Percentiles rank a stretch among this genome's conserved stretches.
Evolutionary conservation across 2,113 vertebrate species (phyloP).

Genomic region (Polyodon spathula): DNA sequence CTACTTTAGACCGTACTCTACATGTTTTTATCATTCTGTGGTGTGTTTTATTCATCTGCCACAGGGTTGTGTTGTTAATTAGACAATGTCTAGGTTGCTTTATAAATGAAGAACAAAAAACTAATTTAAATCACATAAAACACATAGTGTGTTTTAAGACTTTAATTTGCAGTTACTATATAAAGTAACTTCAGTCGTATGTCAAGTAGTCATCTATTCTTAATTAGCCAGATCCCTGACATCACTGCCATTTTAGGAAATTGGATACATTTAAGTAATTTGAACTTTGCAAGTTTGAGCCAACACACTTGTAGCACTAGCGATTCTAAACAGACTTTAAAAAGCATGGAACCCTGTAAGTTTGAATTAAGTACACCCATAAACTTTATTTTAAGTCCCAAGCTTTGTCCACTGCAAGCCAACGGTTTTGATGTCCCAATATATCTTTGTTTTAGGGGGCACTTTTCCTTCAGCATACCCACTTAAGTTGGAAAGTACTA

Average conservation of each 20-base stretch:
- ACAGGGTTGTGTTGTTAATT: constrained; percentile 23
- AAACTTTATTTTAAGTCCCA: constrained; percentile 53
- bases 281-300: constrained; percentile 28
- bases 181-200: constrained; percentile 15
- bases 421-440: constrained; percentile 45
- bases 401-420: constrained; percentile 30
- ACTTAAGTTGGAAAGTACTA: constrained; percentile 40
- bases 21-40: constrained; percentile 21
- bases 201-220: constrained; percentile 19
- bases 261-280: constrained; percentile 21
- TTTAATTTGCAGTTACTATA: constrained; percentile 18
- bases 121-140: constrained; percentile 17
- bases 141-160: constrained; percentile 13
- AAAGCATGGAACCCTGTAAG: constrained; percentile 35
- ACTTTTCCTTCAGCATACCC: constrained; percentile 35
- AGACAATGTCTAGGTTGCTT: constrained; percentile 24
- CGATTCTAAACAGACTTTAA: constrained; percentile 25
- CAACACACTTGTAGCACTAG: constrained; percentile 28
- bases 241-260: constrained; percentile 29
- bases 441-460: constrained; percentile 33
- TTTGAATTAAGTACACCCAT: constrained; percentile 46
- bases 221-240: constrained; percentile 25
- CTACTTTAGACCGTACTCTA: no score
- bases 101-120: constrained; percentile 17
- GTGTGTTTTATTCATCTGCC: constrained; percentile 17